Conservation (phyloP, 2,888 invertebrate species). For the Parapristionchus giblindavisi region DNA sequence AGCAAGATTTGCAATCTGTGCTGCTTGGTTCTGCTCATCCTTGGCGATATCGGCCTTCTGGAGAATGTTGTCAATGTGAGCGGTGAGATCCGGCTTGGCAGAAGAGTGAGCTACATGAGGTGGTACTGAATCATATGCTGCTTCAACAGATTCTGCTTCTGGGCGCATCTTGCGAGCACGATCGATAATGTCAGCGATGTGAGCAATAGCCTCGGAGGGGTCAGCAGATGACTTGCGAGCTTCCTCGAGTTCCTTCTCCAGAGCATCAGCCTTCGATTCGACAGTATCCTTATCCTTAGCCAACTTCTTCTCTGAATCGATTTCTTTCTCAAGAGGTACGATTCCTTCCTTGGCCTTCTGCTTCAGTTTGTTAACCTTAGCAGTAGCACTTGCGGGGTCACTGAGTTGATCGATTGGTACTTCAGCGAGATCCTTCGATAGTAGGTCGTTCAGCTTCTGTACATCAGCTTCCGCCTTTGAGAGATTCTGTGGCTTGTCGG, state of each 20-base stretch:
- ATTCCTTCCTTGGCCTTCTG: conserved; percentile 3
- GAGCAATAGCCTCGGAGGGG: conserved; percentile 8
- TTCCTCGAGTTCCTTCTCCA: conserved; percentile 34
- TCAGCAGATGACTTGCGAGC: conserved; percentile 17
- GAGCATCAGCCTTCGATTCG: neutral
- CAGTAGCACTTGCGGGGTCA: conserved; percentile 17
- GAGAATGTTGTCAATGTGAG: conserved; percentile 7
- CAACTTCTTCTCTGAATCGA: conserved; percentile 31
- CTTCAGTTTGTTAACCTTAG: neutral
- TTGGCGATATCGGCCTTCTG: conserved; percentile 13
- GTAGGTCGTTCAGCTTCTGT: conserved; percentile 27
- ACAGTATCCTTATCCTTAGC: conserved; percentile 11
- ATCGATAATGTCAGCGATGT: conserved; percentile 18
- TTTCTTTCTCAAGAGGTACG: conserved; percentile 30
- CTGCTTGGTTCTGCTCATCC: conserved; percentile 42
- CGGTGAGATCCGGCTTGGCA: conserved; percentile 16
- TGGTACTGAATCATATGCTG: neutral
- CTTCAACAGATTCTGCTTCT: neutral
- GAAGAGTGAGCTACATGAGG: conserved; percentile 12
- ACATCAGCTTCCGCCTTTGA: conserved; percentile 24
- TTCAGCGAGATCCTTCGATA: conserved; percentile 23
- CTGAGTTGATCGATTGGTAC: conserved; percentile 30
- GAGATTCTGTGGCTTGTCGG: conserved; percentile 23
- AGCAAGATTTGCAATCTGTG: conserved; percentile 45
- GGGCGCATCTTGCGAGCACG: conserved; percentile 24